Percentiles rank a stretch among this genome's conserved stretches.
These are phyloP conservation scores for Denticeps clupeoides DNA, from an alignment of 2,797 vertebrate species.

Conservation along the genomic window DNA sequence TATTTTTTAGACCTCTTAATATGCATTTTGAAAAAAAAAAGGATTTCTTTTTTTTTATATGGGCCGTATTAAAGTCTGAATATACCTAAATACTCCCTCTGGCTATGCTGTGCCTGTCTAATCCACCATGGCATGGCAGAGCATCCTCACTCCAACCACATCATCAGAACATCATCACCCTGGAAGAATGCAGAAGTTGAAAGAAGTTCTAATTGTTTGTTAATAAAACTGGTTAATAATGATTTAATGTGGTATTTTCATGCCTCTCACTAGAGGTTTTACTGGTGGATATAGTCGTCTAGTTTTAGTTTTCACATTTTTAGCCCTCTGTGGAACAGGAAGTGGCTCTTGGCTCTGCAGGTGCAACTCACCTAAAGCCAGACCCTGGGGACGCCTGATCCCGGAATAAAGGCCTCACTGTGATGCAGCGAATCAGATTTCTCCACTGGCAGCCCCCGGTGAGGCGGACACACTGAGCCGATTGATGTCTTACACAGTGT, in stretches of 20 bases:
- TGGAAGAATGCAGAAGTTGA: too few relatives aligned
- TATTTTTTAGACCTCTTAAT: conserved; percentile 42
- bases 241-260: too few relatives aligned
- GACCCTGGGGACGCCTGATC: background rate
- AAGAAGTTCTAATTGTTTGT: too few relatives aligned
- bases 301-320: too few relatives aligned
- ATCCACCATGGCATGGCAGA: conserved; percentile 43
- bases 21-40: conserved; percentile 47
- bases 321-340: too few relatives aligned
- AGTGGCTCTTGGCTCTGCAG: too few relatives aligned
- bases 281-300: too few relatives aligned
- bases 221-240: too few relatives aligned
- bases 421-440: background rate
- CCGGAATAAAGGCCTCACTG: background rate
- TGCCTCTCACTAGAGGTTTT: too few relatives aligned
- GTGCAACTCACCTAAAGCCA: too few relatives aligned
- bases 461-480: background rate
- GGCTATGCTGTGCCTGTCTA: conserved; percentile 55
- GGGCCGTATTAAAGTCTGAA: conserved; percentile 49
- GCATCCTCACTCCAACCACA: conserved; percentile 13
- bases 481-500: background rate
- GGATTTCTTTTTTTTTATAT: conserved; percentile 32
- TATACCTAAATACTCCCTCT: conserved; percentile 51
- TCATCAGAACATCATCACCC: too few relatives aligned
- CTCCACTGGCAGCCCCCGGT: background rate